Conservation (phyloP, 2,113 vertebrate species). For the Heloderma charlesbogerti region DNA sequence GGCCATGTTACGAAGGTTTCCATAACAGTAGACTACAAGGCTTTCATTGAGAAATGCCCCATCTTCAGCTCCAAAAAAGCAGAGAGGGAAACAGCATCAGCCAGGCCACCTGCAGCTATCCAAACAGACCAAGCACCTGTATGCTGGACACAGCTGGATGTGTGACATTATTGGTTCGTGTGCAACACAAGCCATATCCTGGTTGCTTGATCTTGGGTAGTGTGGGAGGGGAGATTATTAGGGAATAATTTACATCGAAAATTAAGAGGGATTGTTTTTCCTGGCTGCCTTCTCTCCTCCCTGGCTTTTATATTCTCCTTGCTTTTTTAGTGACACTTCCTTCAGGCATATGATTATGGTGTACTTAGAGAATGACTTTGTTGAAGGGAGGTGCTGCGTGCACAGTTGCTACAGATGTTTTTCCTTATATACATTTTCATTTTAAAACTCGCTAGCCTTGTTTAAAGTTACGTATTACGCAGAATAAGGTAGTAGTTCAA, state of each 20-base stretch:
- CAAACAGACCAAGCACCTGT: slow-evolving; percentile 43
- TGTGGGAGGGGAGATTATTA: slow-evolving; percentile 36
- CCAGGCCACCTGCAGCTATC: slow-evolving; percentile 27
- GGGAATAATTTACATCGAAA: slow-evolving; percentile 59
- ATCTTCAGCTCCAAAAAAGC: not conserved
- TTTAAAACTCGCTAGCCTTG: not conserved
- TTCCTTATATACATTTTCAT: slow-evolving; percentile 39
- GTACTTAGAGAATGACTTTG: slow-evolving; percentile 52
- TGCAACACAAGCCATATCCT: not conserved
- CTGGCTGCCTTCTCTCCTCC: slow-evolving; percentile 53
- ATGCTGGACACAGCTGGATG: slow-evolving; percentile 49
- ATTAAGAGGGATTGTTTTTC: slow-evolving; percentile 67
- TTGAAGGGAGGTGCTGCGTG: slow-evolving; percentile 28
- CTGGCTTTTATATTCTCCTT: slow-evolving; percentile 54
- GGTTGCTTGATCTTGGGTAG: slow-evolving; percentile 60
- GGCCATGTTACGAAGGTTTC: slow-evolving; percentile 9
- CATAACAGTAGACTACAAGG: not conserved
- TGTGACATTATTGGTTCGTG: slow-evolving; percentile 24
- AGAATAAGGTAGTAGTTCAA: too few relatives aligned
- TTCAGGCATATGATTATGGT: slow-evolving; percentile 41
- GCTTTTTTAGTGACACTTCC: slow-evolving; percentile 52
- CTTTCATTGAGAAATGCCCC: not conserved
- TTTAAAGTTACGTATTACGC: too few relatives aligned
- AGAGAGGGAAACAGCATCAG: not conserved
- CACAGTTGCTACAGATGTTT: slow-evolving; percentile 48